phyloP scores from a whole-genome alignment of 2,113 vertebrate species.

The Melozone crissalis region DNA sequence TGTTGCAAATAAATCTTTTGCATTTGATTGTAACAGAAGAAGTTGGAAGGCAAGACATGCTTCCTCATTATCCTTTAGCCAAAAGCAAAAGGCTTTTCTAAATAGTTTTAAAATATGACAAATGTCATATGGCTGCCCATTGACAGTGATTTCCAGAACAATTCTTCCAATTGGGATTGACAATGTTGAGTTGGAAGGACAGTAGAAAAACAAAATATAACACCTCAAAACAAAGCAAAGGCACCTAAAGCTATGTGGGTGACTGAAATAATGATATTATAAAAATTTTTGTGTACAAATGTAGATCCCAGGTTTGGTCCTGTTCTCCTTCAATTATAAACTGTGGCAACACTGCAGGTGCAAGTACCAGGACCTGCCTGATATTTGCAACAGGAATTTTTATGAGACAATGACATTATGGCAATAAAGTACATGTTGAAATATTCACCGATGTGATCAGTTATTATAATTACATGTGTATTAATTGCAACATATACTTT shows the following conservation, averaged over 20 bases:
- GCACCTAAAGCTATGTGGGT: not conserved
- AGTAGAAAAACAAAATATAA: not conserved
- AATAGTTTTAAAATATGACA: not conserved
- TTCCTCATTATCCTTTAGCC: not conserved
- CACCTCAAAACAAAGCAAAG: not conserved
- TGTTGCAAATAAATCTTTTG: not conserved
- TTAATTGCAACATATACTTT: not conserved
- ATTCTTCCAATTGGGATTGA: not conserved
- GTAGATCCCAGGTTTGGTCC: not conserved
- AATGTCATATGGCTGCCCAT: not conserved
- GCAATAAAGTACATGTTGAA: not conserved
- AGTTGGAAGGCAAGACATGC: not conserved
- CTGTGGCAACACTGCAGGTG: not conserved
- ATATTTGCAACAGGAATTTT: not conserved
- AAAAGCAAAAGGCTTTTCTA: not conserved
- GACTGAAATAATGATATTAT: not conserved
- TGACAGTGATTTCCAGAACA: not conserved
- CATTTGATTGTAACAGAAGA: not conserved
- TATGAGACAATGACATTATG: not conserved
- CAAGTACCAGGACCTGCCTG: not conserved
- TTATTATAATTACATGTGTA: not conserved
- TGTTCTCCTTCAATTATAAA: not conserved
- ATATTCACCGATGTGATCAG: not conserved
- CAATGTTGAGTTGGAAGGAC: not conserved
- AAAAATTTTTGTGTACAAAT: not conserved